A percentile compares a stretch with the other conserved stretches of the same genome.
These are phyloP conservation scores for Tauraco hartlaubi DNA, from an alignment of 2,797 vertebrate genomes.

Conservation along the genomic window DNA sequence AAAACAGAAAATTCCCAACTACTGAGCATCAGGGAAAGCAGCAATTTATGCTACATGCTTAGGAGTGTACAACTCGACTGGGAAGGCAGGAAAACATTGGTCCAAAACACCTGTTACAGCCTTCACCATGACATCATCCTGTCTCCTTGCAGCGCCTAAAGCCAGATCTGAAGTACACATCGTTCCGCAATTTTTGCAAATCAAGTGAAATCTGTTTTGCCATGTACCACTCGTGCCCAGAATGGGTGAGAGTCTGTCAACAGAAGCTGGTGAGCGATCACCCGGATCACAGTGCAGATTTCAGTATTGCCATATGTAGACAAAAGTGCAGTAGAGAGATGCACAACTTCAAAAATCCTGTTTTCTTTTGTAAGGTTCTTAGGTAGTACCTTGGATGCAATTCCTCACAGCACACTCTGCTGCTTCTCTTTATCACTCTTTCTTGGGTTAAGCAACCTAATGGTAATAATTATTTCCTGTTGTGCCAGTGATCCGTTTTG, in stretches of 20 bases:
- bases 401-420: neutral
- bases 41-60: neutral
- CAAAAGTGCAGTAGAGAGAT: neutral
- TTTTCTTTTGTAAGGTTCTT: neutral
- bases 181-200: neutral
- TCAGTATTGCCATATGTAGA: neutral
- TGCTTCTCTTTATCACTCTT: neutral
- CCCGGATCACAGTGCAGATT: neutral
- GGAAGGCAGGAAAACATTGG: neutral
- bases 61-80: neutral
- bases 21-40: neutral
- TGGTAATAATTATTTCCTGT: neutral
- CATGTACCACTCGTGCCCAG: neutral
- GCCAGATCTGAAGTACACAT: neutral
- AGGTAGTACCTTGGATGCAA: neutral
- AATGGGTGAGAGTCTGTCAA: neutral
- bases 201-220: neutral
- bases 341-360: neutral
- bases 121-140: neutral
- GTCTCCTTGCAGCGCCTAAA: neutral
- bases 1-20: neutral
- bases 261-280: accelerated
- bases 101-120: neutral
- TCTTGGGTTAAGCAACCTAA: neutral
- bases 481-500: neutral